These are phyloP conservation scores for Lingula anatina DNA, from an alignment of 2,888 invertebrate species.

Conservation along the genomic window DNA sequence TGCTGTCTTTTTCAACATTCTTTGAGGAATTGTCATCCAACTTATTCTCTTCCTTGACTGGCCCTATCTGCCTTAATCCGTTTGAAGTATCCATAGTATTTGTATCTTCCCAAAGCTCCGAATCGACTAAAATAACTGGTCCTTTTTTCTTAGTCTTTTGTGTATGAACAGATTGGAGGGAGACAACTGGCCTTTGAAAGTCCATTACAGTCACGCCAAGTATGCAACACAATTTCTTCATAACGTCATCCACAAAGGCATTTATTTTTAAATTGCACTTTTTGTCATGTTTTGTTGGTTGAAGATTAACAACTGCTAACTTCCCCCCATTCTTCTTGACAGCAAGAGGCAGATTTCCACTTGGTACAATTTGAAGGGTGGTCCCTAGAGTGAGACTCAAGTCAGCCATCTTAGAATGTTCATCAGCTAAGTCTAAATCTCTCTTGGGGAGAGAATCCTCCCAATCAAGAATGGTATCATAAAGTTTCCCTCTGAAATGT, in stretches of 20 bases:
- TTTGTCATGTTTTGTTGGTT: constrained; percentile 95
- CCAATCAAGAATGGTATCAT: constrained; percentile 95
- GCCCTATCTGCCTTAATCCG: too few relatives aligned
- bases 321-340: constrained; percentile 75
- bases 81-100: too few relatives aligned
- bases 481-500: constrained; percentile 66
- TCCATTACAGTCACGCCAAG: constrained; percentile 70
- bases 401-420: constrained; percentile 85
- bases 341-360: constrained; percentile 85
- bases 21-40: too few relatives aligned
- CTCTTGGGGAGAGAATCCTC: constrained; percentile 78
- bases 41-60: too few relatives aligned
- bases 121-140: too few relatives aligned
- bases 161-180: too few relatives aligned
- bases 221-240: constrained; percentile 55
- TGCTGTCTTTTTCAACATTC: too few relatives aligned
- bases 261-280: constrained; percentile 85
- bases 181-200: constrained; percentile 62
- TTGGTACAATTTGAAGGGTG: constrained; percentile 95
- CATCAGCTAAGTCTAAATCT: constrained; percentile 62
- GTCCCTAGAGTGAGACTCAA: constrained; percentile 91
- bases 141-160: too few relatives aligned
- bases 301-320: constrained; percentile 90
- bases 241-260: constrained; percentile 79
- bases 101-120: too few relatives aligned